Percentiles rank a stretch among this genome's conserved stretches.
Evolutionary conservation across 1,140 invertebrate genomes (phyloP).

Genomic region (Melanaphis sacchari): DNA sequence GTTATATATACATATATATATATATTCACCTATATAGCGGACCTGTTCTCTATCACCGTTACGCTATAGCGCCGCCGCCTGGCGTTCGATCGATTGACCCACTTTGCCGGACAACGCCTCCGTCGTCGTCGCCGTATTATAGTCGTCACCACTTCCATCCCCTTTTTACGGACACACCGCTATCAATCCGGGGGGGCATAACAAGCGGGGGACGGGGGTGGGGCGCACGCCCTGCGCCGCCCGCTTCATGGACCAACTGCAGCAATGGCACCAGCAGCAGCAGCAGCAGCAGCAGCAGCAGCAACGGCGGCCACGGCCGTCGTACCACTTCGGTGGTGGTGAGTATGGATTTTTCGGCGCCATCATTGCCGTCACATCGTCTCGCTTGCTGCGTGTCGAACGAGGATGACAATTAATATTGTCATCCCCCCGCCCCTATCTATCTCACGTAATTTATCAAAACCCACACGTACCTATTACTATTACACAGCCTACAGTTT

Average conservation of each 20-base stretch:
- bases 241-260: conserved; percentile 48
- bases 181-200: background rate
- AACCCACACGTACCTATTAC: background rate
- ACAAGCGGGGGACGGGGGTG: background rate
- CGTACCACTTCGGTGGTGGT: background rate
- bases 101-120: conserved; percentile 56
- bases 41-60: background rate
- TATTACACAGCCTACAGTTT: too few relatives aligned
- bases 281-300: background rate
- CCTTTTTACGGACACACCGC: background rate
- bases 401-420: background rate
- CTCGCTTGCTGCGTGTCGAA: background rate
- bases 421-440: background rate
- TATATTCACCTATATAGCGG: background rate
- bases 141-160: background rate
- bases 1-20: background rate
- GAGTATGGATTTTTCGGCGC: conserved; percentile 51
- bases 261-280: background rate
- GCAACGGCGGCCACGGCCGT: background rate
- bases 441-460: background rate
- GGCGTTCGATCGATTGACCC: conserved; percentile 56
- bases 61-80: background rate
- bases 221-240: background rate
- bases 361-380: background rate
- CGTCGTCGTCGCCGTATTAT: background rate